Base-by-base conservation (phyloP, 1,140 invertebrate species). In the Drosophila pachea region DNA sequence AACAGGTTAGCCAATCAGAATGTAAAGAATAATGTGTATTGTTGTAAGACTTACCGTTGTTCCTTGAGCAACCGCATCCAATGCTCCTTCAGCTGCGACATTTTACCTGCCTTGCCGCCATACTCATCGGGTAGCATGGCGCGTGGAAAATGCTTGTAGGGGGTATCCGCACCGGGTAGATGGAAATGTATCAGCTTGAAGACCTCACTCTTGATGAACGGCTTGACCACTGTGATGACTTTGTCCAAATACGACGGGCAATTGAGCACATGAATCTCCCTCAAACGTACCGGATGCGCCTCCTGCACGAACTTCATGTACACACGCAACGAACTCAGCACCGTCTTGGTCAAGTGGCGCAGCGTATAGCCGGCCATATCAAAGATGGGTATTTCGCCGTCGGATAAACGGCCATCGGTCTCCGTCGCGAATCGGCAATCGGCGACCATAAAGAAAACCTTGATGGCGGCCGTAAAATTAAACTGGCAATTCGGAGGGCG, bases 231-330 rank as follows among this genome's bases (percentile, higher is more conserved):
- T 29, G 90, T 90, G 74, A 93, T 89, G 50, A 93, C 90, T 74
- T 92, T 92, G 78, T 93, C 92, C 72, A 94, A 90, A 86, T 92
- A 94, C 2, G 91, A 89, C 2, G 92, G 92, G 2, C 91, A 91
- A 74, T 94, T 94, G 45, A 94, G 91, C 32, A 95, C 92, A 89
- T 95, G 94, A 16, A 95, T 93, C 66, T 93, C 92, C 86, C 94
- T 94, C 60, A 95, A 90, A 52, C 94, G 91, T 40, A 94, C 91
- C 1, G 94, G 94, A 83, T 95, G 94, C 2, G 94, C 93, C 89
- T 95, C 94, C 93, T 95, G 91, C 47, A 92, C 91, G 61, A 94
- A 94, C 61, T 93, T 90, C 91, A 94, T 94, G 78, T 94, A 94
- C 78, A 92, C 92, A 36, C 92, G 91, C 8, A 94, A 76, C 22